Base-by-base conservation (phyloP, 2,888 invertebrate genomes). In the Caenorhabditis sp. region DNA sequence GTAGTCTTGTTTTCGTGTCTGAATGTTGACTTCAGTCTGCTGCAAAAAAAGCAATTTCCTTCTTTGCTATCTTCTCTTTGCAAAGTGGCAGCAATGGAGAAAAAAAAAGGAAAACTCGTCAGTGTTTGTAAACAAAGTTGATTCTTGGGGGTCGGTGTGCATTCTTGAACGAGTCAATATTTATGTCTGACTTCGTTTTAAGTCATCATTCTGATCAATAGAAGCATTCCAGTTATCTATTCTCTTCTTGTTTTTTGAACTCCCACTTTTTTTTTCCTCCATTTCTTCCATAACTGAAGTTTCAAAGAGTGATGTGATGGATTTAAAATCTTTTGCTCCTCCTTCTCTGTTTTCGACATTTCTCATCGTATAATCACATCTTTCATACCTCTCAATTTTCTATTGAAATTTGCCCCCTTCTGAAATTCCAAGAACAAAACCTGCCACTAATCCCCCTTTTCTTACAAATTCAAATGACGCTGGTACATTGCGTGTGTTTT, bases 101-200 rank as follows among this genome's bases (percentile, higher is more conserved):
- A 19, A 47, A 47, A 47, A 19, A 2, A 47, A 19, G 31, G 7
- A 31, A 31, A 31, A 31, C 31, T 31, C 31, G 12, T 24, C 8
- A n/a, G 35, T 61, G 31, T 61, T 41, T 38, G 61, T 61, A 35
- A 61, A 61, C 61, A 61, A 41, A 10, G 22, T 35, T 41, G 35
- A 41, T 24, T 61, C 38, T 24, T 41, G 22, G 19, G 19, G 19
- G 5, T 35, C 19, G 47, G 47, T 47, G 47, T 47, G 19, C 47
- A 47, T 7, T 35, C 7, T 28, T 35, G 7, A 28, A 35, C 35
- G 12, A 19, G 28, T 35, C 31, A 59, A 41, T 61, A 61, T 61
- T 38, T 38, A 61, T 61, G 41, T 22, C 22, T 22, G 24, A 38
- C 38, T 10, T 38, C 31, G 31, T 6, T n/a, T n/a, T n/a, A 31